Conservation (phyloP, 2,797 vertebrate species). For the Masticophis lateralis region DNA sequence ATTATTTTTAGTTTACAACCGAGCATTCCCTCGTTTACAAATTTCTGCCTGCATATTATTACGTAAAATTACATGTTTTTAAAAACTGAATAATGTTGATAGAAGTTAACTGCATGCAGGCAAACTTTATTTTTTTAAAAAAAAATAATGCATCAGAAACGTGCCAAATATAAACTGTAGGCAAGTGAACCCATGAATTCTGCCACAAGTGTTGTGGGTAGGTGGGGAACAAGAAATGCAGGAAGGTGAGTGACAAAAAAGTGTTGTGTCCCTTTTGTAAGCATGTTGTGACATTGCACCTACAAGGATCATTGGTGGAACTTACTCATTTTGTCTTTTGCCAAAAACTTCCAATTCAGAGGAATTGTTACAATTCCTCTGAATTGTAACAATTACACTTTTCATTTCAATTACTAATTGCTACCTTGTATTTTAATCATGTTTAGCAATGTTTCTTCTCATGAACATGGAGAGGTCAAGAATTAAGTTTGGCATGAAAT, state of each 20-base stretch:
- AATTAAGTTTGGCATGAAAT: neutral
- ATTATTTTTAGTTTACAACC: neutral
- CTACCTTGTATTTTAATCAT: neutral
- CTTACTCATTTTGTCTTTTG: neutral
- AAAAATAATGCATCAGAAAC: neutral
- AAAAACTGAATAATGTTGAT: neutral
- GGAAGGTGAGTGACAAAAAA: neutral
- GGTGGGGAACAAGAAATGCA: neutral
- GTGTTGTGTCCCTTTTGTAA: neutral
- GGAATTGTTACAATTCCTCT: no score
- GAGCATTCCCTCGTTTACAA: neutral
- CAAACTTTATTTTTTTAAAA: neutral
- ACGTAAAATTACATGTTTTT: neutral
- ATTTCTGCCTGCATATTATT: neutral
- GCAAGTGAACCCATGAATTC: neutral
- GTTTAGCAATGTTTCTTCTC: neutral
- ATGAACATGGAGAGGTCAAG: neutral
- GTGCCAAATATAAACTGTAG: neutral
- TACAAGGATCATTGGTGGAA: neutral
- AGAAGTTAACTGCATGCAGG: neutral
- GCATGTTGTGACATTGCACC: neutral
- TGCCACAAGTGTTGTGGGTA: neutral
- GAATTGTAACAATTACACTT: neutral
- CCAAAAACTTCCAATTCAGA: neutral
- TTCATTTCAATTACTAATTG: neutral